Base-by-base conservation (phyloP, 2,797 vertebrate genomes). In the Phylloscopus collybita region DNA sequence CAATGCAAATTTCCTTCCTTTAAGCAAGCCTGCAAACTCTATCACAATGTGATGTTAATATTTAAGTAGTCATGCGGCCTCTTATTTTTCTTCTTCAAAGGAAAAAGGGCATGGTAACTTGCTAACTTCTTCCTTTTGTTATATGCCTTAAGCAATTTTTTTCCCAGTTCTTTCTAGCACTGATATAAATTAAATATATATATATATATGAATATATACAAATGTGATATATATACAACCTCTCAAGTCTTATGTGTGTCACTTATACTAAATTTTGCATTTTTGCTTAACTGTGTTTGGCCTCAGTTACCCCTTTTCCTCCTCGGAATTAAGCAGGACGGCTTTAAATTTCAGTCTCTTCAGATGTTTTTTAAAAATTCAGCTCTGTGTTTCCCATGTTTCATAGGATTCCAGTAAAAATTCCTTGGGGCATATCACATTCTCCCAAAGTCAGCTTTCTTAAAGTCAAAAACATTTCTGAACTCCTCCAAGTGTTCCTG, bases 261-360 rank as follows among this genome's bases (percentile, higher is more conserved):
- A 36, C 54, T 96, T 96, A 66, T 62, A 42, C 85, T 92, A 90
- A 96, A 94, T 86, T 94, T 95, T 93, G 64, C 66, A 82, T 84
- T 92, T 95, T 91, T 95, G 38, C 92, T 96, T 95, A 91, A 91
- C 93, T 88, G 59, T 66, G 34, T 89, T 96, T 96, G 94, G 95
- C 97, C 97, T 97, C 75, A 93, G 88, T 91, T 97, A 93, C 93
- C 95, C 94, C 93, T 96, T 96, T 95, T 89, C 80, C 76, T 95
- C 93, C 81, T 93, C 21, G 61, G 95, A 97, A 87, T 95, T 97
- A 95, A 95, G 80, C 62, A 69, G 67, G 45, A 91, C 0, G 40
- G 96, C 95, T 96, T 97, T 97, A 95, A 90, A 82, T 97, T 97
- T 97, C 95, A 94, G 23, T 72, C 91, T 92, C 73, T 93, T 95